phyloP scores from a whole-genome alignment of 2,888 invertebrate species.

The Leptinotarsa peninsularis region DNA sequence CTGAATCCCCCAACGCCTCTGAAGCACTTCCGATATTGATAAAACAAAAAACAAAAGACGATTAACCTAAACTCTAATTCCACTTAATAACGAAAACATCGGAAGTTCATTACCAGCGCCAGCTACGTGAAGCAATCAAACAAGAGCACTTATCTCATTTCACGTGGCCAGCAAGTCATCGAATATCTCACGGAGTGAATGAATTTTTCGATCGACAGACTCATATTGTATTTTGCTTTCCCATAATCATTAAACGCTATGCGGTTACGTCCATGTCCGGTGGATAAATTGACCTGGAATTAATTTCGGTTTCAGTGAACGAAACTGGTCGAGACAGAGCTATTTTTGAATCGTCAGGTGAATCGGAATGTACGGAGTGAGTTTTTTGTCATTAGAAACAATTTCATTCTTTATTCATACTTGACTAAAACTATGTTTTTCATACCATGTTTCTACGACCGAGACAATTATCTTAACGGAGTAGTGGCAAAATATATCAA shows the following conservation, averaged over 20 bases:
- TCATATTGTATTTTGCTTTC: conserved; percentile 16
- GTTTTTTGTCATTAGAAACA: not conserved
- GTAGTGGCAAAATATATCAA: too few relatives aligned
- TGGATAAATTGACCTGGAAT: conserved; percentile 21
- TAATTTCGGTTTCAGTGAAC: conserved; percentile 24
- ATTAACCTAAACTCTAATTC: not conserved
- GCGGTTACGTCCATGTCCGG: conserved; percentile 16
- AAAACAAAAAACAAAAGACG: not conserved
- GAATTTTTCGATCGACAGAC: conserved; percentile 3
- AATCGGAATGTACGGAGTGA: not conserved
- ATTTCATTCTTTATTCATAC: too few relatives aligned
- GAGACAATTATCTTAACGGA: too few relatives aligned
- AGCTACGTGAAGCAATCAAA: conserved; percentile 6
- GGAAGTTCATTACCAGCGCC: conserved; percentile 4
- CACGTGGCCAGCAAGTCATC: conserved; percentile 11
- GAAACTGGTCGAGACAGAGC: not conserved
- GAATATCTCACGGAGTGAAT: conserved; percentile 5
- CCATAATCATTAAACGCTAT: conserved; percentile 24
- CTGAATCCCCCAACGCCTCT: not conserved
- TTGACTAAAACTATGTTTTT: too few relatives aligned
- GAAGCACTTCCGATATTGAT: not conserved
- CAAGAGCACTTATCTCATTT: conserved; percentile 3
- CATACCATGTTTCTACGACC: too few relatives aligned
- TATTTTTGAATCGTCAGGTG: not conserved
- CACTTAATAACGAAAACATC: not conserved